Base-by-base conservation (phyloP, 1,140 invertebrate genomes). In the Ooceraea biroi region DNA sequence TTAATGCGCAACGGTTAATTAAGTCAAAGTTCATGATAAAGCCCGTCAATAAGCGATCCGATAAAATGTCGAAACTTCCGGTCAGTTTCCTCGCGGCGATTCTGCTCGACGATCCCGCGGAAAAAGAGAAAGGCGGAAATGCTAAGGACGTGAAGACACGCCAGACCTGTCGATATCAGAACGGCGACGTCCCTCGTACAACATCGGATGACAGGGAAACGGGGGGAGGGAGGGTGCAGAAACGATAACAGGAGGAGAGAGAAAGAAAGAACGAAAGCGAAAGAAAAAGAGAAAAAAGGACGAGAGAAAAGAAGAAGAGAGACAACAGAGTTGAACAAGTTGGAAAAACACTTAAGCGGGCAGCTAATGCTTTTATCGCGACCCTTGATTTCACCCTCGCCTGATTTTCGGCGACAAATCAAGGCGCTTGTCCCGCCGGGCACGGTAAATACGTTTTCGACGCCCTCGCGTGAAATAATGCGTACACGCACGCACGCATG, bases 391-490 rank as follows among this genome's bases (percentile, higher is more conserved):
- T 83, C 80, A 61, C 69, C 57, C 74, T 72, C 36, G 73, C 60
- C 61, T 87, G 88, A 85, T 85, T 88, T 89, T 87, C 84, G 63
- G 88, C 83, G 76, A 88, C 90, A 90, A 94, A 93, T 94, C 93
- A 92, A 92, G 92, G 88, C 92, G 91, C 93, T 93, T 92, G 92
- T 93, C 89, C 89, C 73, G 11, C 44, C 68, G 46, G 55, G 74
- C 68, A 86, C 72, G 87, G 84, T 91, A 92, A 92, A 91, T 92
- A 91, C 89, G 89, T 93, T 92, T 92, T 90, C 91, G 88, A 48
- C 84, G 36, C 88, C 88, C 87, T 84, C 63, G 86, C 85, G 77
- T 85, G 87, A 84, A 92, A 91, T 91, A 90, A 90, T 88, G 86
- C 84, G 78, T 76, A 48, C 69, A 27, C 68, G 66, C 76, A 57